phyloP scores from a whole-genome alignment of 2,888 invertebrate genomes.

The Palloptera scutellata region DNA sequence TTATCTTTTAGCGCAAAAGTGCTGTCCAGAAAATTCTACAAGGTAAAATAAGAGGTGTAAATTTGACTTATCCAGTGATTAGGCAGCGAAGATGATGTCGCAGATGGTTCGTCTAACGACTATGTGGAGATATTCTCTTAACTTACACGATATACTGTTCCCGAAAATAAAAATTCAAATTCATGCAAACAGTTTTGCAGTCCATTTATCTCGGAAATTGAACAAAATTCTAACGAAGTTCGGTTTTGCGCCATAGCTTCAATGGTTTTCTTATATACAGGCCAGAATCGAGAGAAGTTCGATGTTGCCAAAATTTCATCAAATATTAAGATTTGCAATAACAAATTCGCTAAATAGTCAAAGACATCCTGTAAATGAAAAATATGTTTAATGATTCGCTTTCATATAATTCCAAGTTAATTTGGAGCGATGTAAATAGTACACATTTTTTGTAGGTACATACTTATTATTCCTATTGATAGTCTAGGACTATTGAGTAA shows the following conservation, averaged over 20 bases:
- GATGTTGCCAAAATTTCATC: constrained; percentile 58
- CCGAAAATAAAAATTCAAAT: constrained; percentile 62
- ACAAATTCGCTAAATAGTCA: constrained; percentile 72
- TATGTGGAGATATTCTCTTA: not conserved
- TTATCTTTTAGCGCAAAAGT: constrained; percentile 49
- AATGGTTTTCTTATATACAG: constrained; percentile 77
- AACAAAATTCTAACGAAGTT: constrained; percentile 69
- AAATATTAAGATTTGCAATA: constrained; percentile 72
- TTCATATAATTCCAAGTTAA: too few relatives aligned
- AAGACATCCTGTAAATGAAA: constrained; percentile 53
- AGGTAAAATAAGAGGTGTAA: constrained; percentile 9
- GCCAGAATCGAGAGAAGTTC: constrained; percentile 72
- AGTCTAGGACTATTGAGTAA: too few relatives aligned
- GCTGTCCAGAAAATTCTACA: constrained; percentile 50
- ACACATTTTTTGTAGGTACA: too few relatives aligned
- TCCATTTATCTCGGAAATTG: constrained; percentile 69
- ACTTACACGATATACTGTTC: constrained; percentile 74
- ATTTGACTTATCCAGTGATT: not conserved
- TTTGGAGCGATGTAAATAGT: too few relatives aligned
- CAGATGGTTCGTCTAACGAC: too few relatives aligned
- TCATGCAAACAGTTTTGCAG: constrained; percentile 77
- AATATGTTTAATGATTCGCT: not conserved
- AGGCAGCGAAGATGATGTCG: not conserved
- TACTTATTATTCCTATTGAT: too few relatives aligned
- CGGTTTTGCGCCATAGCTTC: constrained; percentile 73